Base-by-base conservation (phyloP, 2,797 vertebrate species). In the Sebastes oblongus region DNA sequence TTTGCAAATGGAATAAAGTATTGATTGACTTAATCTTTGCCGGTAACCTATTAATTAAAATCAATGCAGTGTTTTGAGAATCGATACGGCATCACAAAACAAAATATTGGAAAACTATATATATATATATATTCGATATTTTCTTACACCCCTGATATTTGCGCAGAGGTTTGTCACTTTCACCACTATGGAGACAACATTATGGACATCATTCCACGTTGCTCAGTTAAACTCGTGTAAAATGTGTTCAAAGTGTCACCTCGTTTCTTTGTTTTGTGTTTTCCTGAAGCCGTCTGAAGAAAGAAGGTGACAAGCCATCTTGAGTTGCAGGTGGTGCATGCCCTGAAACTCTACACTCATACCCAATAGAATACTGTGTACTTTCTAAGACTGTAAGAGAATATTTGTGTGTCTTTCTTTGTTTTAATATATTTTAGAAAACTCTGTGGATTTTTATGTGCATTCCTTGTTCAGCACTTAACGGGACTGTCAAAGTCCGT, bases 241-340 rank as follows among this genome's bases (percentile, higher is more conserved):
- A 61, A 58, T 22, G 46, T 70, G 32, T 64, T 50, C n/a, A 46
- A 27, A 22, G 27, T 66, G 14, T 34, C 66, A 6, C 56, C 27
- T 50, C 16, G 10, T 66, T 50, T 52, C 20, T 72, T 75, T 81
- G 5, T 93, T 91, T 91, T 82, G 83, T 87, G 88, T 95, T 82
- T 84, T 86, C 81, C 64, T 66, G 24, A 92, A 99, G 98, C 91
- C 98, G 98, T 81, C 97, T 99, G 97, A 99, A 99, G 97, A 99
- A 99, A 96, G 98, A 99, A 97, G 97, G 98, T 88, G 98, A 99
- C 97, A 99, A 99, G 96, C 98, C 97, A 94, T 97, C 99, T 93
- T 99, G 91, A 96, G 86, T 89, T 75, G 22, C 90, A 94, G 91
- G 93, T 92, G 96, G 95, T 91, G 94, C 94, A 96, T 96, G 93